A percentile compares a stretch with the other conserved stretches of the same genome.
These are phyloP conservation scores for Tinamus major DNA, from an alignment of 2,797 vertebrate species.

Conservation along the genomic window DNA sequence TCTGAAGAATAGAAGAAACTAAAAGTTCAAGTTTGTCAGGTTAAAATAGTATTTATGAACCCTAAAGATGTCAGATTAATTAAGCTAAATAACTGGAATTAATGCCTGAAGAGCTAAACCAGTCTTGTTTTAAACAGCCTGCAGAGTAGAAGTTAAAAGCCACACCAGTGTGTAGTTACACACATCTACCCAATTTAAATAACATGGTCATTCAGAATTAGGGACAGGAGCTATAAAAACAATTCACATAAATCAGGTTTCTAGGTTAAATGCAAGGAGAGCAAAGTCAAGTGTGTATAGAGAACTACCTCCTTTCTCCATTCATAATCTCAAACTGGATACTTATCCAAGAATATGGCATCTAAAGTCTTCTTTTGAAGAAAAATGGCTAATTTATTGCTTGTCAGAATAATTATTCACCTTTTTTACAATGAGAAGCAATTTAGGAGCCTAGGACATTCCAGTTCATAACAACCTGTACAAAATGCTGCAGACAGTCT, in stretches of 20 bases:
- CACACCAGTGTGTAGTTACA: fast-evolving
- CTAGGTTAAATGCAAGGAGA: background rate
- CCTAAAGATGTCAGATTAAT: background rate
- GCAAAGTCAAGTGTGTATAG: background rate
- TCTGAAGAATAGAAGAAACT: background rate
- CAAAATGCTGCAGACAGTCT: background rate
- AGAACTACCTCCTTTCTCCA: background rate
- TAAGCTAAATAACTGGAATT: background rate
- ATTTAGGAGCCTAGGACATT: background rate
- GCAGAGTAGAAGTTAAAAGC: background rate
- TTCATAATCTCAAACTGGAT: background rate
- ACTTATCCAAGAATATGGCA: background rate
- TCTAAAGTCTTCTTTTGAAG: background rate
- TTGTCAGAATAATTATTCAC: background rate
- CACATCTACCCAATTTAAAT: background rate
- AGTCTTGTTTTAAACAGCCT: background rate
- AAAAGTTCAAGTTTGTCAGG: background rate
- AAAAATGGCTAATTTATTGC: background rate
- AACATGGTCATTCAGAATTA: background rate
- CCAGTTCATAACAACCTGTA: background rate
- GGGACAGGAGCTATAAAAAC: background rate
- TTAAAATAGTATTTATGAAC: background rate
- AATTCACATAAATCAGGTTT: background rate
- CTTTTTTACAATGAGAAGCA: background rate
- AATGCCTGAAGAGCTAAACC: background rate